A percentile compares a stretch with the other conserved stretches of the same genome.
Conservation (phyloP, 2,888 invertebrate genomes). For the Anthoptus insignis region DNA sequence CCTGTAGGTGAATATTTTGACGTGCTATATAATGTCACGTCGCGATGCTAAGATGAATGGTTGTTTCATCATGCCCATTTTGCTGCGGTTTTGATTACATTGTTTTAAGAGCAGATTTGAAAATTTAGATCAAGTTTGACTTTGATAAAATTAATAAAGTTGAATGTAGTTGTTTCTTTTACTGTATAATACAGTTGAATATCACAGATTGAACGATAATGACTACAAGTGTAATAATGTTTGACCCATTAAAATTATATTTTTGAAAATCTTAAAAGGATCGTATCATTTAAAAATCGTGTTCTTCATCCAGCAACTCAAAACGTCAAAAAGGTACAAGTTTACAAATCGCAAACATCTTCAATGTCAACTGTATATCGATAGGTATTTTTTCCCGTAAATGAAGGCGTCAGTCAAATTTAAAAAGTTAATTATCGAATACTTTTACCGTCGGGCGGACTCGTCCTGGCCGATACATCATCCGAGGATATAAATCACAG, state of each 20-base stretch:
- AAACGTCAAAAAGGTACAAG: neutral
- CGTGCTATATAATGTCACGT: constrained; percentile 72
- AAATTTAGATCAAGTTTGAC: too few species aligned
- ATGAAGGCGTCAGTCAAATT: constrained; percentile 83
- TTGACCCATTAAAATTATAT: too few species aligned
- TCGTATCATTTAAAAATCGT: too few species aligned
- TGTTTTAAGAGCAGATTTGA: neutral
- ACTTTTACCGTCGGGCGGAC: constrained; percentile 71
- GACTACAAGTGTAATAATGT: too few species aligned
- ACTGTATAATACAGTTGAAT: too few species aligned
- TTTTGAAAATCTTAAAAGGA: too few species aligned
- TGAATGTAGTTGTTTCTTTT: too few species aligned
- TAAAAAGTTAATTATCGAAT: constrained; percentile 86
- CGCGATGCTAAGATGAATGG: constrained; percentile 71
- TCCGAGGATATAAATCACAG: constrained; percentile 82
- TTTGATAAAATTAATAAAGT: too few species aligned
- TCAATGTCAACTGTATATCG: constrained; percentile 28
- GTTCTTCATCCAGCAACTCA: too few species aligned
- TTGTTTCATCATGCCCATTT: constrained; percentile 44
- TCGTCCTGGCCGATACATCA: constrained; percentile 77
- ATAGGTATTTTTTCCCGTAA: constrained; percentile 53
- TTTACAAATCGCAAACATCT: constrained; percentile 16
- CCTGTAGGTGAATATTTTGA: constrained; percentile 82
- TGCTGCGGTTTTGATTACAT: constrained; percentile 27
- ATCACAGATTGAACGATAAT: too few species aligned